Evolutionary conservation across 2,797 vertebrate genomes (phyloP), one percentile per base, ranked within the genome.

Genomic region (Pseudocheirus occidentalis): DNA sequence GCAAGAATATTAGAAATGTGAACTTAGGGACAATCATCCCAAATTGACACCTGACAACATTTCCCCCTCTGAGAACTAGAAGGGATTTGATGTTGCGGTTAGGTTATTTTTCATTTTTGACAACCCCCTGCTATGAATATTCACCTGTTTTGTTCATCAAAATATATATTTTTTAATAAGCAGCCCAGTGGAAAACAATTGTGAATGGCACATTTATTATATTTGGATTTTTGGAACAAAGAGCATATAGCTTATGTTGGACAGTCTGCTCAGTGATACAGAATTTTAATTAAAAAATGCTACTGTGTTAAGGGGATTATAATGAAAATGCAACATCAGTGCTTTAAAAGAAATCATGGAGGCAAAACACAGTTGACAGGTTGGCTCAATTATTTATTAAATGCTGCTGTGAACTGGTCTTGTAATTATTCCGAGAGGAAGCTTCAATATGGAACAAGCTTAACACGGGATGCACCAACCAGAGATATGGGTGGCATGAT

Each of bases 201-300:
- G 95, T 95, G 96, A 97, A 90, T 95, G 97, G 97, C 97, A 97
- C 96, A 90, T 97, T 98, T 92, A 97, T 97, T 97, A 95, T 55
- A 94, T 66, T 90, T 91, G 92, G 94, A 92, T 50, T 96, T 97
- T 93, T 95, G 95, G 96, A 96, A 96, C 97, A 96, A 96, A 96
- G 97, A 57, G 21, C 54, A 91, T 94, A 95, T 81, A 50, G 56
- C 94, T 94, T 92, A 55, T 13, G 53, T 90, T 93, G 90, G 87
- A 24, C 4, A 90, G 96, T 94, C 95, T 94, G 40, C 90, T 95
- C 34, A 4, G 62, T 95, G 96, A 97, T 54, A 96, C 73, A 90
- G 91, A 93, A 95, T 97, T 97, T 97, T 97, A 95, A 97, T 98
- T 96, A 18, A 28, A 92, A 97, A 95, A 97, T 56, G 62, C 90